A percentile compares a stretch with the other conserved stretches of the same genome.
phyloP scores from a whole-genome alignment of 2,113 vertebrate genomes.

The Eublepharis macularius region DNA sequence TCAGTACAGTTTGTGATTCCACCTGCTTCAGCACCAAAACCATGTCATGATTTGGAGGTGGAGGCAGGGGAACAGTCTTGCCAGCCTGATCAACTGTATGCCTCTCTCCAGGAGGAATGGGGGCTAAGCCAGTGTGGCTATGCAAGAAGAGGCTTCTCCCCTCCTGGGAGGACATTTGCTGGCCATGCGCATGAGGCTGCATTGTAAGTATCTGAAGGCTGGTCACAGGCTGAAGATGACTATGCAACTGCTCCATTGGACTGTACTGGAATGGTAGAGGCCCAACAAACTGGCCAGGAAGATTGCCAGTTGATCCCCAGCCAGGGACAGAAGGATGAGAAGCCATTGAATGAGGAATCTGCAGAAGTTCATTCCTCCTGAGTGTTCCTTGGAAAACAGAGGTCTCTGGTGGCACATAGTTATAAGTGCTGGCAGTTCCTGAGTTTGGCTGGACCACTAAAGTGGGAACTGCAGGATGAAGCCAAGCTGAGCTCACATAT shows the following conservation, averaged over 20 bases:
- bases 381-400: background rate
- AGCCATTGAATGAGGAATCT: background rate
- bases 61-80: background rate
- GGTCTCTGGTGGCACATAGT: slow-evolving; percentile 25
- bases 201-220: background rate
- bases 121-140: background rate
- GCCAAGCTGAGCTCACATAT: slow-evolving; percentile 11
- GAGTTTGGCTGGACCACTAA: slow-evolving; percentile 14
- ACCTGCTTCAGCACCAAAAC: slow-evolving; percentile 32
- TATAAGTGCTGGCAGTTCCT: background rate
- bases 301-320: background rate
- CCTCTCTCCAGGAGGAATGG: background rate
- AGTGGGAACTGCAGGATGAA: slow-evolving; percentile 11
- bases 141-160: slow-evolving; percentile 21
- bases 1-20: background rate
- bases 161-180: slow-evolving; percentile 26
- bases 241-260: background rate
- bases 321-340: background rate
- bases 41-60: too few species aligned
- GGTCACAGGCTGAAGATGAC: background rate
- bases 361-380: background rate
- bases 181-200: background rate
- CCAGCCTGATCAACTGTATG: background rate
- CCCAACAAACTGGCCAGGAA: background rate
- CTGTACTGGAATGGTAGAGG: background rate